Percentiles rank a stretch among this genome's conserved stretches.
These are phyloP conservation scores for Muricea muricata DNA, from an alignment of 92 coral and sea anemone species.

Conservation along the genomic window DNA sequence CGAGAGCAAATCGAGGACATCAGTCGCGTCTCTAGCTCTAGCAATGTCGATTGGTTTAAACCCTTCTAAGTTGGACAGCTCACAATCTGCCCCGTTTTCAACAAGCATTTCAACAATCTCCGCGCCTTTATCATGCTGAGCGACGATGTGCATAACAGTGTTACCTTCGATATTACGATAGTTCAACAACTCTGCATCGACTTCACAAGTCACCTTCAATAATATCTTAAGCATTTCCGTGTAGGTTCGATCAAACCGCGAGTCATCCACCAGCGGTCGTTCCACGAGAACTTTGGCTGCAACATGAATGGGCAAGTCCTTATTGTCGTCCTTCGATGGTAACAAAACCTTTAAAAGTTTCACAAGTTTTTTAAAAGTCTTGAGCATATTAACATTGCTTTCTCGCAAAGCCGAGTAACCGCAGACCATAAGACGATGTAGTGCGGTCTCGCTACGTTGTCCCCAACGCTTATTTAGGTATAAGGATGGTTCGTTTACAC, in stretches of 20 bases:
- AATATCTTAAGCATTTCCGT: background rate
- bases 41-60: constrained; percentile 11
- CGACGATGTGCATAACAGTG: background rate
- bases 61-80: background rate
- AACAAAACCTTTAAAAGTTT: background rate
- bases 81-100: background rate
- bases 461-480: background rate
- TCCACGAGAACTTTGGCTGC: constrained; percentile 18
- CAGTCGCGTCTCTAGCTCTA: background rate
- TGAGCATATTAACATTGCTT: background rate
- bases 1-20: background rate
- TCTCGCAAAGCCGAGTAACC: background rate
- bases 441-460: constrained; percentile 5
- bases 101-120: background rate
- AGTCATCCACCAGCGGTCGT: background rate
- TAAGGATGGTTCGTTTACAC: background rate
- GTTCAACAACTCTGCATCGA: background rate
- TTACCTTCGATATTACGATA: background rate
- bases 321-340: background rate
- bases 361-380: constrained; percentile 5
- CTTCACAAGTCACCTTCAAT: background rate
- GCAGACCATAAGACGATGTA: constrained; percentile 18
- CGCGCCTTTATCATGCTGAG: background rate
- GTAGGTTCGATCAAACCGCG: background rate
- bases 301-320: constrained; percentile 1